phyloP scores from a whole-genome alignment of 2,888 invertebrate species.

The Troides aeacus region DNA sequence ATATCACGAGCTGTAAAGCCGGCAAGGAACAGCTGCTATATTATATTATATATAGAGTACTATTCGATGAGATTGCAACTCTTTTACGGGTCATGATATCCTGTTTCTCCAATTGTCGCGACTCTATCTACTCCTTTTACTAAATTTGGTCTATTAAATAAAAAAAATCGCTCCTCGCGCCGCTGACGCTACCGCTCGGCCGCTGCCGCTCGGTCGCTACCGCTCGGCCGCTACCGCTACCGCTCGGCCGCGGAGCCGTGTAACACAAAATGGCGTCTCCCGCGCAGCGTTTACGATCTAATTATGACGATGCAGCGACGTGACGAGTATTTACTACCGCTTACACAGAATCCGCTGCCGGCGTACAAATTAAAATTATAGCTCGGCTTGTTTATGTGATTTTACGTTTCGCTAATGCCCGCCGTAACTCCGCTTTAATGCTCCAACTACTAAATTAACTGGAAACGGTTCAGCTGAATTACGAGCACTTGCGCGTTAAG shows the following conservation, averaged over 20 bases:
- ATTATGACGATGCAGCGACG: slow-evolving; percentile 57
- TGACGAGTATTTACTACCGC: slow-evolving; percentile 48
- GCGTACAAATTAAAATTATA: slow-evolving; percentile 37
- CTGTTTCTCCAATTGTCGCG: too few relatives aligned
- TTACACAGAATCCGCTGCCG: slow-evolving; percentile 34
- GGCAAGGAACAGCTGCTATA: too few relatives aligned
- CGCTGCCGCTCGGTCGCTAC: slow-evolving; percentile 20
- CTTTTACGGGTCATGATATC: too few relatives aligned
- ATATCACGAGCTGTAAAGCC: too few relatives aligned
- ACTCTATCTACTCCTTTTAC: too few relatives aligned
- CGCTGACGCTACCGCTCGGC: slow-evolving; percentile 12
- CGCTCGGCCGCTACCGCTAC: slow-evolving; percentile 17
- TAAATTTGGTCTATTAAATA: too few relatives aligned
- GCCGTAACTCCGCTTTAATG: slow-evolving; percentile 30
- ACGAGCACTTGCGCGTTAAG: slow-evolving; percentile 23
- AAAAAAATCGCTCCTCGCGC: not conserved
- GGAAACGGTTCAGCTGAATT: slow-evolving; percentile 25
- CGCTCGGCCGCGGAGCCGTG: slow-evolving; percentile 27
- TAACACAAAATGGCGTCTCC: slow-evolving; percentile 50
- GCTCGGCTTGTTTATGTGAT: slow-evolving; percentile 30
- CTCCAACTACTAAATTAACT: slow-evolving; percentile 27
- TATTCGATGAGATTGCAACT: too few relatives aligned
- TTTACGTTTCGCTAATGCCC: slow-evolving; percentile 31
- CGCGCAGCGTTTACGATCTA: slow-evolving; percentile 55
- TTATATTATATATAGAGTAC: too few relatives aligned